These are phyloP conservation scores for Hippocampus mohnikei DNA, from an alignment of 2,113 vertebrate species.

Conservation along the genomic window DNA sequence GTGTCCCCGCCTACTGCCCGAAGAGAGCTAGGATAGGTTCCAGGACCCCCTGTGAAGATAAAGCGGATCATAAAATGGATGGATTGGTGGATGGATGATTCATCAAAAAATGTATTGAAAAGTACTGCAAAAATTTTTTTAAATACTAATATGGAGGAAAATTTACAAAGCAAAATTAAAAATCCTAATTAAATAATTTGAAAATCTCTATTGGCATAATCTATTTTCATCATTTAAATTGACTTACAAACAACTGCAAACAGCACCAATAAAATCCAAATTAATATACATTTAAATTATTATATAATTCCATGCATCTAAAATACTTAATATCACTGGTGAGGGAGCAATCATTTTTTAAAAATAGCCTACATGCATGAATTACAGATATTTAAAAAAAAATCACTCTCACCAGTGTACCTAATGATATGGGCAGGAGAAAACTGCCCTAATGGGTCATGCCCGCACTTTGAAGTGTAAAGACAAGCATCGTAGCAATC, in stretches of 20 bases:
- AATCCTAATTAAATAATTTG: too few relatives aligned
- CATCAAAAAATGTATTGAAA: not conserved
- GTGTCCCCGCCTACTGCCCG: too few relatives aligned
- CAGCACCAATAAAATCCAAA: not conserved
- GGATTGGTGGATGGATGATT: too few relatives aligned
- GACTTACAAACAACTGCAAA: not conserved
- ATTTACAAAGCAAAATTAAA: not conserved
- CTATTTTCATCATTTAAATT: not conserved
- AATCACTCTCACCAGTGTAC: not conserved
- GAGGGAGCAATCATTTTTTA: not conserved
- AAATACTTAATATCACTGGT: not conserved
- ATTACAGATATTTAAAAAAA: not conserved
- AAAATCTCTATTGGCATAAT: not conserved
- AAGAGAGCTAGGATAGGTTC: too few relatives aligned
- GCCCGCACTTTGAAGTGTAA: not conserved
- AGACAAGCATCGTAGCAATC: not conserved
- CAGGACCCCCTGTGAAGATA: too few relatives aligned
- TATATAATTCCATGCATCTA: not conserved
- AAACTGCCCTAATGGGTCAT: not conserved
- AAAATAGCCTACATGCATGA: too few relatives aligned
- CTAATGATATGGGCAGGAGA: not conserved
- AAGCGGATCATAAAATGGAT: too few relatives aligned
- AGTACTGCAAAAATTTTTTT: not conserved
- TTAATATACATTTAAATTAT: not conserved
- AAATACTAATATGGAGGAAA: not conserved